Base-by-base conservation (phyloP, 2,888 invertebrate genomes). In the Drosophila helvetica region DNA sequence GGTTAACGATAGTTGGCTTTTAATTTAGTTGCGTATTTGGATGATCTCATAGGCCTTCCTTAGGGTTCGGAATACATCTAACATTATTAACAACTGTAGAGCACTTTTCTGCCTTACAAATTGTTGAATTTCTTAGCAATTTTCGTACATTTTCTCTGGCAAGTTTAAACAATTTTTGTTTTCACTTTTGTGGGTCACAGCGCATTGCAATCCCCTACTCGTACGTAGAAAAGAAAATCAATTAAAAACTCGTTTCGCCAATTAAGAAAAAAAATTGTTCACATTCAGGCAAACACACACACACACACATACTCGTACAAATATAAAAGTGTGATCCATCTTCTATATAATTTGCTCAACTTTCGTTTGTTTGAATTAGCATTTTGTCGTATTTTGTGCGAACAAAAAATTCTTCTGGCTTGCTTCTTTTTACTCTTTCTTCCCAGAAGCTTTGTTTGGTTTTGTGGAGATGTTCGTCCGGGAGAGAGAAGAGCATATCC, bases 201-300 rank as follows among this genome's bases (percentile, higher is more conserved):
- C 15, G 38, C 38, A 75, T 12, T 18, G 67, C 51, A 61, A 58
- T 50, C 25, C 25, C 9, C 66, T 17, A 33, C 66, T 51, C 15
- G 22, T 33, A 33, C 33, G 33, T 33, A 17, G 18, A 67, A 57
- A 47, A 19, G 22, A 43, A 63, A 67, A 77, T 83, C 68, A 77
- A 80, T 80, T 82, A 72, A 66, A 69, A 61, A 62, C 64, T 57
- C 50, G 64, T 64, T 61, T 62, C 46, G 75, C 77, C 65, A 65
- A 65, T 65, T 65, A 54, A 54, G 53, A 48, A 30, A 38, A 27
- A 52, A 42, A 52, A 51, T 18, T 18, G 6, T 8, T 12, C 33
- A 51, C 30, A 33, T 51, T 12, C 18, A 30, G 3, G 17, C 46
- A 6, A 18, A 27, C 27, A 62, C 18, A 9, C 9, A 27, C 33